phyloP scores from a whole-genome alignment of 2,113 vertebrate species.

The Hydrochoerus hydrochaeris region DNA sequence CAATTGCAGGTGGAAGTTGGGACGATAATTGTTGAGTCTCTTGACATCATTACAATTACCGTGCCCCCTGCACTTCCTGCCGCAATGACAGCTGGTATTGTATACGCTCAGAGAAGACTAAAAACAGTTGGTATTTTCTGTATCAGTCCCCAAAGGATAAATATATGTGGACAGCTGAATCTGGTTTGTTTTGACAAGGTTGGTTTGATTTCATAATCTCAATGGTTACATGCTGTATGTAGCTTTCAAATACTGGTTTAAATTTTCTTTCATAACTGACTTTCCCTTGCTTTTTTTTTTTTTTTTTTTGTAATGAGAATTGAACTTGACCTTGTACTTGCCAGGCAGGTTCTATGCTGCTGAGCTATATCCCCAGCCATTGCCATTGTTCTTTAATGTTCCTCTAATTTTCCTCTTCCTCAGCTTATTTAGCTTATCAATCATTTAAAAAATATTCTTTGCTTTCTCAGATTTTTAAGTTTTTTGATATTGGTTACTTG shows the following conservation, averaged over 20 bases:
- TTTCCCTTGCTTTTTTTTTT: not conserved
- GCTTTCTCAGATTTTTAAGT: conserved; percentile 27
- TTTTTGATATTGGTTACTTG: conserved; percentile 42
- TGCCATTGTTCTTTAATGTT: not conserved
- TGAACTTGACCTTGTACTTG: too few species aligned
- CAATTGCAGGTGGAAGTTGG: conserved; percentile 88
- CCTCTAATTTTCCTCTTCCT: not conserved
- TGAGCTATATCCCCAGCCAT: too few species aligned
- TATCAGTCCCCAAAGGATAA: conserved; percentile 98
- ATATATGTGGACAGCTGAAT: conserved; percentile 98
- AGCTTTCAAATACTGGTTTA: conserved; percentile 52
- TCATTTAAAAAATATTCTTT: not conserved
- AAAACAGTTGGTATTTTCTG: conserved; percentile 96
- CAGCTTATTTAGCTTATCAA: not conserved
- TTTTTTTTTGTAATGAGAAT: too few species aligned
- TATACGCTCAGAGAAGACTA: conserved; percentile 96
- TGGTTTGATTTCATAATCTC: conserved; percentile 64
- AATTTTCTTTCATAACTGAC: not conserved
- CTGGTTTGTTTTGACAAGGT: conserved; percentile 99
- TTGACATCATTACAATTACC: conserved; percentile 99
- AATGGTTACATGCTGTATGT: not conserved
- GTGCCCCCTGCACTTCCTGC: conserved; percentile 98
- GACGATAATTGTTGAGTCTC: conserved; percentile 95
- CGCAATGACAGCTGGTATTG: conserved; percentile 97
- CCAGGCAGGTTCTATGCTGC: too few species aligned